These are phyloP conservation scores for Nyctibius bracteatus DNA, from an alignment of 2,113 vertebrate species.

Conservation along the genomic window DNA sequence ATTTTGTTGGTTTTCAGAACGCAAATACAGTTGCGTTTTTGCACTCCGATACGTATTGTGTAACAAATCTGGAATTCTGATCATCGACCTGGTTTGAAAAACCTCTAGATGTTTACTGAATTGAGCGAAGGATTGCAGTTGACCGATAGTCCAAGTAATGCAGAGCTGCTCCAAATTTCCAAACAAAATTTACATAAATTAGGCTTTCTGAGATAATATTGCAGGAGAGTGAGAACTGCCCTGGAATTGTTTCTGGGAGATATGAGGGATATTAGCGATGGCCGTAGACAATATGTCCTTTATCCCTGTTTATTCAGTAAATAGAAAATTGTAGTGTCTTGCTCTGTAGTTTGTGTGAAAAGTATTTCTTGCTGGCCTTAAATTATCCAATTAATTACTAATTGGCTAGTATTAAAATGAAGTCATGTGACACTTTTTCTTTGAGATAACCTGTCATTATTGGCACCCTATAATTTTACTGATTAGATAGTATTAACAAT, in stretches of 20 bases:
- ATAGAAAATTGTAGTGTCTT: background rate
- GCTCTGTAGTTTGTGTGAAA: background rate
- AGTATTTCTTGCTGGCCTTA: background rate
- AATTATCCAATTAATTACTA: background rate
- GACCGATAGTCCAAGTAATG: background rate
- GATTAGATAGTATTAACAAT: background rate
- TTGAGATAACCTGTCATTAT: background rate
- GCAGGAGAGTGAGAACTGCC: background rate
- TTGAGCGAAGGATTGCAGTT: background rate
- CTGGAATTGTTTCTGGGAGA: background rate
- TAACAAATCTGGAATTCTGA: background rate
- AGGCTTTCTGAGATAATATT: background rate
- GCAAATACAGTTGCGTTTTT: background rate
- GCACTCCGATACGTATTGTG: background rate
- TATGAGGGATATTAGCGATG: background rate
- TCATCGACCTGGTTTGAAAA: background rate
- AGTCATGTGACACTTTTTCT: background rate
- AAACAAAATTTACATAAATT: background rate
- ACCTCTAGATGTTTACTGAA: background rate
- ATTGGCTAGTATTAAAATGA: background rate
- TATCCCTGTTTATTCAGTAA: background rate
- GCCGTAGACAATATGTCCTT: background rate
- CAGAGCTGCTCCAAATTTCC: background rate
- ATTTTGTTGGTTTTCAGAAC: background rate
- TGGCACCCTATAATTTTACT: background rate